These are phyloP conservation scores for Tauraco erythrolophus DNA, from an alignment of 2,113 vertebrate species.

Conservation along the genomic window DNA sequence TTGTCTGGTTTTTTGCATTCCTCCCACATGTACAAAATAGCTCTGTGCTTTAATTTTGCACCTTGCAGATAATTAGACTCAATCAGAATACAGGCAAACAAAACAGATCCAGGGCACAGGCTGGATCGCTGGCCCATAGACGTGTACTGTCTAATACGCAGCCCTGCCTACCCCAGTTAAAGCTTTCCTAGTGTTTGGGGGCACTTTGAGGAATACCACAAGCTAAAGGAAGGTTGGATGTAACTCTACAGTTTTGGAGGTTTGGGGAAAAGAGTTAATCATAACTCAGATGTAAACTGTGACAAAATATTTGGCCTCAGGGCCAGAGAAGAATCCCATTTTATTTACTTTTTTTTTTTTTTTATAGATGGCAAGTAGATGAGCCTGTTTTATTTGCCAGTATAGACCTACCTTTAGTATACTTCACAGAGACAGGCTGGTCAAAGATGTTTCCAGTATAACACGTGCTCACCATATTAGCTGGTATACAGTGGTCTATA, in stretches of 20 bases:
- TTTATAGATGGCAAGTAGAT: not conserved
- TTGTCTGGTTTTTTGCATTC: not conserved
- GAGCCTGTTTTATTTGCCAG: not conserved
- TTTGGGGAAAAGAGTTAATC: not conserved
- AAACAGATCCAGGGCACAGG: not conserved
- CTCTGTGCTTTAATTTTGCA: not conserved
- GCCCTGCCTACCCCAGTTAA: not conserved
- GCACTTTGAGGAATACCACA: not conserved
- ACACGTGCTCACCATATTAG: not conserved
- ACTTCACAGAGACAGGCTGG: not conserved
- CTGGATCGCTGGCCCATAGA: not conserved
- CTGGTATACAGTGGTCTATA: not conserved
- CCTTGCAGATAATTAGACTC: not conserved
- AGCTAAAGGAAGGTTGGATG: not conserved
- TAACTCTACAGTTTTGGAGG: accelerated
- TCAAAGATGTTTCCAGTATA: not conserved
- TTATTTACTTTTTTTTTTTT: not conserved
- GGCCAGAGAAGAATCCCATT: not conserved
- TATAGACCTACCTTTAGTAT: not conserved
- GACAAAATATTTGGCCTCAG: not conserved
- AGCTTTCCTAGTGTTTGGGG: not conserved
- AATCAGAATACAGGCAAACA: not conserved
- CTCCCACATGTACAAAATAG: not conserved
- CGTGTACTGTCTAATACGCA: not conserved
- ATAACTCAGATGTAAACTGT: not conserved